Percentiles rank a stretch among this genome's conserved stretches.
These are phyloP conservation scores for Drosophila pectinifera DNA, from an alignment of 1,140 invertebrate genomes.

Conservation along the genomic window DNA sequence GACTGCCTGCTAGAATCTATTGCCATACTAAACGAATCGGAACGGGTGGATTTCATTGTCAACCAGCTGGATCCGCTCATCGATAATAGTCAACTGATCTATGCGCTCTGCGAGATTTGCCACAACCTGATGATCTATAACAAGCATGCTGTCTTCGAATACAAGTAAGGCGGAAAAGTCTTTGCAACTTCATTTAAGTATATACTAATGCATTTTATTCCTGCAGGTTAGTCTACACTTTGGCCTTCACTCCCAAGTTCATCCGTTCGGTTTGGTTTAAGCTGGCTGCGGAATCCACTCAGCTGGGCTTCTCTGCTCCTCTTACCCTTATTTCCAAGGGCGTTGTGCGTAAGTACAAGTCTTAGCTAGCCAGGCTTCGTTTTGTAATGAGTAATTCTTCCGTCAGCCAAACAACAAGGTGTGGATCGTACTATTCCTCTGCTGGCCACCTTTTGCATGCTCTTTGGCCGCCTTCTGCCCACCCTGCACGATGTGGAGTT, in stretches of 20 bases:
- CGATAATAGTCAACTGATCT: slow-evolving; percentile 86
- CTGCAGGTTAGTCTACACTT: slow-evolving; percentile 91
- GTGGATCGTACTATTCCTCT: slow-evolving; percentile 91
- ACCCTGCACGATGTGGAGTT: slow-evolving; percentile 96
- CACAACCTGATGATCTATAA: slow-evolving; percentile 92
- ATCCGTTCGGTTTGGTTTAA: slow-evolving; percentile 92
- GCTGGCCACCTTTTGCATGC: slow-evolving; percentile 93
- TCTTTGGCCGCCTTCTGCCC: slow-evolving; percentile 92
- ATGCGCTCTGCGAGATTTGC: slow-evolving; percentile 90
- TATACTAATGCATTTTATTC: slow-evolving; percentile 47
- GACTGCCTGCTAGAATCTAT: slow-evolving; percentile 86
- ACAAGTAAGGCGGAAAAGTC: slow-evolving; percentile 85
- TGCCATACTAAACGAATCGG: slow-evolving; percentile 88
- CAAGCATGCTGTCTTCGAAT: slow-evolving; percentile 91
- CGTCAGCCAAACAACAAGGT: slow-evolving; percentile 87
- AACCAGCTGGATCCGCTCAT: slow-evolving; percentile 87
- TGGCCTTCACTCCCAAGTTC: slow-evolving; percentile 94
- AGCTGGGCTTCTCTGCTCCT: slow-evolving; percentile 83
- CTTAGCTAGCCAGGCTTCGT: neutral
- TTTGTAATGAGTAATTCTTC: neutral
- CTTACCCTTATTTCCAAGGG: slow-evolving; percentile 81
- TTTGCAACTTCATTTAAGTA: too few species aligned
- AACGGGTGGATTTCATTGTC: slow-evolving; percentile 88
- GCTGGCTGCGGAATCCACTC: slow-evolving; percentile 86
- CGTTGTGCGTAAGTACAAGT: slow-evolving; percentile 77